phyloP scores from a whole-genome alignment of 2,113 vertebrate genomes.

The Dicerorhinus sumatrensis region DNA sequence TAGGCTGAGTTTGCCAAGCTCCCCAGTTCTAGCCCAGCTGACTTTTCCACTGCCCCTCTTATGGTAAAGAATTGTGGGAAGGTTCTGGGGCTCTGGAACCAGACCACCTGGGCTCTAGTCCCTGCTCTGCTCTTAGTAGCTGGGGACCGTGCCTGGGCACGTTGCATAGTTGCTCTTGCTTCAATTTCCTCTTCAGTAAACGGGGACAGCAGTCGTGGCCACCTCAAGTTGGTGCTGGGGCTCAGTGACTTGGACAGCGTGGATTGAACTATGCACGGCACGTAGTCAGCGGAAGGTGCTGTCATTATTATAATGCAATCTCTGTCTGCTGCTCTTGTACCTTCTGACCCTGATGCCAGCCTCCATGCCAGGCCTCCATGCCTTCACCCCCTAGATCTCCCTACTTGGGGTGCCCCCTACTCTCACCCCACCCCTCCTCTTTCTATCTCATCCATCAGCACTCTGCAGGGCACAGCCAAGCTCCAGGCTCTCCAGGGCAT shows the following conservation, averaged over 20 bases:
- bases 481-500: rapidly evolving
- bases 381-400: no score
- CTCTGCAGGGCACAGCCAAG: background rate
- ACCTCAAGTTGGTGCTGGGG: rapidly evolving
- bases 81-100: background rate
- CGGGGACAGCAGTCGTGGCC: rapidly evolving
- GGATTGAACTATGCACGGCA: rapidly evolving
- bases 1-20: rapidly evolving
- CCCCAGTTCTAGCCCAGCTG: background rate
- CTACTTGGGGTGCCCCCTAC: rapidly evolving
- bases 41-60: rapidly evolving
- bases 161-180: rapidly evolving
- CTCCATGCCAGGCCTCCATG: rapidly evolving
- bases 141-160: background rate
- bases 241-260: rapidly evolving
- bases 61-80: rapidly evolving
- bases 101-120: rapidly evolving
- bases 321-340: rapidly evolving
- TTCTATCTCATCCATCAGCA: no score
- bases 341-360: rapidly evolving
- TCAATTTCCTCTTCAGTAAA: background rate
- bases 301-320: rapidly evolving
- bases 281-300: rapidly evolving
- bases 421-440: rapidly evolving
- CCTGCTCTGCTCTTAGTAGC: background rate